phyloP scores from a whole-genome alignment of 2,113 vertebrate genomes.

The Todiramphus chloris region DNA sequence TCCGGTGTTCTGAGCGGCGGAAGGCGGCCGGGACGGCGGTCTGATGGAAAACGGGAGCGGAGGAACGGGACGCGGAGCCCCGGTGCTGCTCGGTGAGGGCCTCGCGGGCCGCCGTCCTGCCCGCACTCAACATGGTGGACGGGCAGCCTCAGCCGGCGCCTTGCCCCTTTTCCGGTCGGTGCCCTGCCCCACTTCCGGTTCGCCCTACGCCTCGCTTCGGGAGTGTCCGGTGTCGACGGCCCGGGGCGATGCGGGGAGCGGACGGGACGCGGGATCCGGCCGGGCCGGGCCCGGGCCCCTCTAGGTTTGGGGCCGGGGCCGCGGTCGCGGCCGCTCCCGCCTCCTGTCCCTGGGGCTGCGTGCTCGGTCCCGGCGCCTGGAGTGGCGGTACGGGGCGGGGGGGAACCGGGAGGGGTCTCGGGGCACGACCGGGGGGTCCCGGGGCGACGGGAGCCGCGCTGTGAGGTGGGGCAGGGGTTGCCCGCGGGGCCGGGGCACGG shows the following conservation, averaged over 20 bases:
- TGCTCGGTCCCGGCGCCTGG: neutral
- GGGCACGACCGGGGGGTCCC: no score
- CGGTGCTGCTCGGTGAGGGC: accelerated
- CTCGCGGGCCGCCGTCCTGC: neutral
- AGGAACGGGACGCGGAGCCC: neutral
- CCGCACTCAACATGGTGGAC: neutral
- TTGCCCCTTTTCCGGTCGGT: neutral
- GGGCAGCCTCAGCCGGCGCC: neutral
- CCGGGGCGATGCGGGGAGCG: neutral
- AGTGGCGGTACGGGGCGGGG: neutral
- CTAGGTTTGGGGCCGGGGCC: neutral
- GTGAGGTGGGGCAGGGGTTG: neutral
- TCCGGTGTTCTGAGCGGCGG: neutral
- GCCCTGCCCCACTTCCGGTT: neutral
- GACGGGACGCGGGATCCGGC: neutral
- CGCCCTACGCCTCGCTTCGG: accelerated
- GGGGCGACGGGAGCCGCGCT: no score
- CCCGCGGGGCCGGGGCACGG: neutral
- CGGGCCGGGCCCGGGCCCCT: neutral
- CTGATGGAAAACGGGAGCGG: no score
- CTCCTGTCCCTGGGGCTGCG: neutral
- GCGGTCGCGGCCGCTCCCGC: neutral
- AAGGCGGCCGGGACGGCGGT: no score
- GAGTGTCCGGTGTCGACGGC: neutral
- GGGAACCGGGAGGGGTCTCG: no score